A percentile compares a stretch with the other conserved stretches of the same genome.
These are phyloP conservation scores for Notodonta dromedarius DNA, from an alignment of 2,888 invertebrate species.

Conservation along the genomic window DNA sequence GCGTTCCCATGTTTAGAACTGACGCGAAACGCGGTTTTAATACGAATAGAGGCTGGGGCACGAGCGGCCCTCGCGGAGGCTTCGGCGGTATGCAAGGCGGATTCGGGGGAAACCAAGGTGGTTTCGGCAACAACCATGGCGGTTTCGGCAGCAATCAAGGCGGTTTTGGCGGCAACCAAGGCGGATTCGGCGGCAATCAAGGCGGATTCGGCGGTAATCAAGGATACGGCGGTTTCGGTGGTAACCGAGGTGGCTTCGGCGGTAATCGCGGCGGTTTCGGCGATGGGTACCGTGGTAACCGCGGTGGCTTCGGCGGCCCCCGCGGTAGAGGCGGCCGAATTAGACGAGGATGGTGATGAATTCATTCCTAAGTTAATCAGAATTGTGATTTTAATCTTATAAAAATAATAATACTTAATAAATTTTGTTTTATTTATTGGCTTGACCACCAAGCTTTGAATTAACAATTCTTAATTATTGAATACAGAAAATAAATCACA, in stretches of 20 bases:
- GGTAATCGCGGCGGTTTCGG: conserved; percentile 16
- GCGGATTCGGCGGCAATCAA: conserved; percentile 35
- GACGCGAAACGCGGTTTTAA: conserved; percentile 72
- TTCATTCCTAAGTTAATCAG: conserved; percentile 19
- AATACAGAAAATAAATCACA: not conserved
- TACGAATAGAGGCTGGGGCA: conserved; percentile 3
- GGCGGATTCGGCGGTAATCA: conserved; percentile 35
- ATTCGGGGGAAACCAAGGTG: conserved; percentile 39
- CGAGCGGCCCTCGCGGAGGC: conserved; percentile 21
- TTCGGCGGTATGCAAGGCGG: conserved; percentile 46
- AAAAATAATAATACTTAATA: not conserved
- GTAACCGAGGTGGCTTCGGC: conserved; percentile 28
- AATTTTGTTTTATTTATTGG: conserved; percentile 10
- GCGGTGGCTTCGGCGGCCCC: conserved; percentile 10
- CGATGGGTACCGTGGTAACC: conserved; percentile 5
- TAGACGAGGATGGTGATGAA: conserved; percentile 15
- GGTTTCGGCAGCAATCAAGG: conserved; percentile 41
- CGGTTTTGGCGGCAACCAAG: conserved; percentile 42
- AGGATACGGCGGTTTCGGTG: conserved; percentile 17
- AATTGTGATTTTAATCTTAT: conserved; percentile 10
- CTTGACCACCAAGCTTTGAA: not conserved
- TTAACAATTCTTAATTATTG: not conserved
- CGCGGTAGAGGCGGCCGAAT: conserved; percentile 9
- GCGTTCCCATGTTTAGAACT: conserved; percentile 74
- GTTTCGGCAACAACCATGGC: conserved; percentile 44